Evolutionary conservation across 2,888 invertebrate genomes (phyloP).

Genomic region (Noctua janthe): DNA sequence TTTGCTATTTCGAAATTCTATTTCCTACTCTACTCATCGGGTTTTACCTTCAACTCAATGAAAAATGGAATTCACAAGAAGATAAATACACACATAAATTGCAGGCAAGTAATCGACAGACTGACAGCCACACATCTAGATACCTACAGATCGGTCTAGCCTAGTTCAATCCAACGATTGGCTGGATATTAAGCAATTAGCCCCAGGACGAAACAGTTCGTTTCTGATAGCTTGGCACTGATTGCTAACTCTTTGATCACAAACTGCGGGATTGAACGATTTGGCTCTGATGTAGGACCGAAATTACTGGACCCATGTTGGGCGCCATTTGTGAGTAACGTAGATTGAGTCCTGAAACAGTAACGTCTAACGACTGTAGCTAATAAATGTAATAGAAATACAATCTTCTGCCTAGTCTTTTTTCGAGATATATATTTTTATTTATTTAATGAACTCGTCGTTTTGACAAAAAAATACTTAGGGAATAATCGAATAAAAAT

Average conservation of each 20-base stretch:
- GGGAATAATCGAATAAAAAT: neutral
- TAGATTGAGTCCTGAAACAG: neutral
- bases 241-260: conserved; percentile 46
- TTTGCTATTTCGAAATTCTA: neutral
- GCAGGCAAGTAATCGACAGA: neutral
- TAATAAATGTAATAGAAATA: neutral
- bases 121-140: neutral
- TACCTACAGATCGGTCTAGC: neutral
- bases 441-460: neutral
- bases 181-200: conserved; percentile 33
- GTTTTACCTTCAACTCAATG: neutral
- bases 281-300: neutral
- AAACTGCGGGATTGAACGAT: conserved; percentile 24
- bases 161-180: conserved; percentile 28
- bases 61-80: neutral
- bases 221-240: conserved; percentile 35
- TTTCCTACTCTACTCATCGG: neutral
- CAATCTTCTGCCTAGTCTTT: neutral
- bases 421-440: neutral
- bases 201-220: conserved; percentile 32
- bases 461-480: neutral
- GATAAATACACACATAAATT: neutral
- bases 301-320: neutral
- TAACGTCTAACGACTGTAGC: neutral
- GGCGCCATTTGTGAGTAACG: conserved; percentile 12